These are phyloP conservation scores for Hymenopus coronatus DNA, from an alignment of 2,888 invertebrate species.

Conservation along the genomic window DNA sequence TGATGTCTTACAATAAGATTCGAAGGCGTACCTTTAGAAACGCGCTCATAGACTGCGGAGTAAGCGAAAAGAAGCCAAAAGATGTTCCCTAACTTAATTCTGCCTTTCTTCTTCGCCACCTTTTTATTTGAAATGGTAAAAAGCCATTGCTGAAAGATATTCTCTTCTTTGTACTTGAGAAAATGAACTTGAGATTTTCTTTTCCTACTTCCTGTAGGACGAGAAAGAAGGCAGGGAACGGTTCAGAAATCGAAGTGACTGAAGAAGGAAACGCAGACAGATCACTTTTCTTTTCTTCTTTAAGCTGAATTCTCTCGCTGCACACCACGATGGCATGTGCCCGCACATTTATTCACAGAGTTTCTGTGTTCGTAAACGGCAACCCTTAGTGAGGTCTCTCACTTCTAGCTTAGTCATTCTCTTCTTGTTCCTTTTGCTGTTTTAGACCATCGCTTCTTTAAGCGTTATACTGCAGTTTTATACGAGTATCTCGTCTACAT, in stretches of 20 bases:
- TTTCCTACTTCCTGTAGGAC: not conserved
- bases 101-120: not conserved
- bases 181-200: not conserved
- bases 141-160: not conserved
- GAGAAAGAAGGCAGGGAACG: not conserved
- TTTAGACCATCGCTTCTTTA: too few species aligned
- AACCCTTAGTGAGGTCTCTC: too few species aligned
- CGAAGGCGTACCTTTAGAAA: not conserved
- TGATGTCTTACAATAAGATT: too few species aligned
- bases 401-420: not conserved
- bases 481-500: too few species aligned
- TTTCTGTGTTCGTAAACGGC: not conserved
- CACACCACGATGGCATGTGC: not conserved
- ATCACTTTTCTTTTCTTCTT: not conserved
- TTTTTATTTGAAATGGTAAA: not conserved
- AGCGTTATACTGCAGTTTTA: too few species aligned
- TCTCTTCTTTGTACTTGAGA: not conserved
- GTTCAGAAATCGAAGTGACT: not conserved
- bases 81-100: not conserved
- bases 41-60: not conserved
- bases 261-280: not conserved
- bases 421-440: not conserved
- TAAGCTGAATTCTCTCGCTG: not conserved
- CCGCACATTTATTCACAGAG: not conserved
- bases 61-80: not conserved